A percentile compares a stretch with the other conserved stretches of the same genome.
These are phyloP conservation scores for Azorinus chamasolen DNA, from an alignment of 2,888 invertebrate genomes.

Conservation along the genomic window DNA sequence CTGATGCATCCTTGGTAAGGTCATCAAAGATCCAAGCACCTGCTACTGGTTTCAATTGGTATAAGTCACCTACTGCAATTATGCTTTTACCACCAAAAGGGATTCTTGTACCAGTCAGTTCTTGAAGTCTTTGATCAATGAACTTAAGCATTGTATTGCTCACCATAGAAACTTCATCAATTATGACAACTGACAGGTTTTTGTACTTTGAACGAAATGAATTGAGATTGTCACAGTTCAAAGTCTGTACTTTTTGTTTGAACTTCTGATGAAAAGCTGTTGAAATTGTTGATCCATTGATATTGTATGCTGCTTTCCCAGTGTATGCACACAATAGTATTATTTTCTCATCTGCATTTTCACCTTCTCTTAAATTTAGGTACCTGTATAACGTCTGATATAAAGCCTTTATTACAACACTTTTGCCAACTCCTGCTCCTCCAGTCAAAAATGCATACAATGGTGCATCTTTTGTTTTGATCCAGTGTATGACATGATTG, in stretches of 20 bases:
- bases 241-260: conserved; percentile 39
- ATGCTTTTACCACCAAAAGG: conserved; percentile 61
- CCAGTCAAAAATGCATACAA: conserved; percentile 57
- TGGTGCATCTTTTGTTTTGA: conserved; percentile 49
- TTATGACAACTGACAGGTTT: conserved; percentile 53
- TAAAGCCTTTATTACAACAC: conserved; percentile 51
- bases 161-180: conserved; percentile 65
- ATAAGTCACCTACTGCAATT: conserved; percentile 61
- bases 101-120: conserved; percentile 49
- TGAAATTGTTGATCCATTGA: conserved; percentile 55
- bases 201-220: conserved; percentile 50
- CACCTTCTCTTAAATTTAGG: conserved; percentile 40
- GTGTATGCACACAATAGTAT: conserved; percentile 56
- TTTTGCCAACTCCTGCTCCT: conserved; percentile 58
- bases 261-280: conserved; percentile 48
- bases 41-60: conserved; percentile 57
- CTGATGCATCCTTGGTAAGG: conserved; percentile 23
- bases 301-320: conserved; percentile 57
- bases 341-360: conserved; percentile 57
- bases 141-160: conserved; percentile 46
- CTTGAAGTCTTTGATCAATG: conserved; percentile 55
- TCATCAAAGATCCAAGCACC: conserved; percentile 59
- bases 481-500: conserved; percentile 27
- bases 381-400: conserved; percentile 52
- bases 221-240: conserved; percentile 51